These are phyloP conservation scores for Pandemis cinnamomeana DNA, from an alignment of 2,888 invertebrate genomes.

Conservation along the genomic window DNA sequence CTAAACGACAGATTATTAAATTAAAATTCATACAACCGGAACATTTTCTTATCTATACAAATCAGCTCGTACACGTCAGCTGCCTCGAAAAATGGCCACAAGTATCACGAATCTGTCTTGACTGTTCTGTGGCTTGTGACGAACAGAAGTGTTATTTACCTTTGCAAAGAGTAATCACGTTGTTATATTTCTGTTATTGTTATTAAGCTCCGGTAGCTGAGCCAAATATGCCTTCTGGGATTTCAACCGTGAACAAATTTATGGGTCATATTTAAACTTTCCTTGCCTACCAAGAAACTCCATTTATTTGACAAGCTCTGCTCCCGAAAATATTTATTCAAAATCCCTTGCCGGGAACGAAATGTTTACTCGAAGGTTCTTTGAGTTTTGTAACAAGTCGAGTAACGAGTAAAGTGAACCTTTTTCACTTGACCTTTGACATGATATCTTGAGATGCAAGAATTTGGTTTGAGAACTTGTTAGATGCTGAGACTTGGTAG, in stretches of 20 bases:
- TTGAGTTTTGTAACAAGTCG: conserved; percentile 9
- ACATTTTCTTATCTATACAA: too few relatives aligned
- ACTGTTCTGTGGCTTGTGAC: not conserved
- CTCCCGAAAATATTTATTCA: conserved; percentile 5
- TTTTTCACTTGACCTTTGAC: conserved; percentile 29
- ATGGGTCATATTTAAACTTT: conserved; percentile 12
- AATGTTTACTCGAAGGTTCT: conserved; percentile 24
- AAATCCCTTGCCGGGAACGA: conserved; percentile 17
- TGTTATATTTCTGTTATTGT: conserved; percentile 4
- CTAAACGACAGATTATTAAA: too few relatives aligned
- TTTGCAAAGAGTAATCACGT: not conserved
- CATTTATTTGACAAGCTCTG: not conserved
- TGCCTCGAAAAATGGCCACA: too few relatives aligned
- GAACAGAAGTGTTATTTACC: not conserved
- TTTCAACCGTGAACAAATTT: conserved; percentile 10
- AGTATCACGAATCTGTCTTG: too few relatives aligned
- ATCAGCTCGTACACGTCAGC: too few relatives aligned
- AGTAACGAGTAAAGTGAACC: conserved; percentile 5
- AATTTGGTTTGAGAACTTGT: not conserved
- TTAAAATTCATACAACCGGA: too few relatives aligned
- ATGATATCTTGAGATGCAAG: conserved; percentile 1
- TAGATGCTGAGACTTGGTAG: not conserved
- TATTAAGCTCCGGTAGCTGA: not conserved
- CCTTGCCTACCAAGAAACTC: conserved; percentile 13
- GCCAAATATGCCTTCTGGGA: conserved; percentile 11